Evolutionary conservation across 2,797 vertebrate genomes (phyloP).

Genomic region (Tolypeutes matacus): DNA sequence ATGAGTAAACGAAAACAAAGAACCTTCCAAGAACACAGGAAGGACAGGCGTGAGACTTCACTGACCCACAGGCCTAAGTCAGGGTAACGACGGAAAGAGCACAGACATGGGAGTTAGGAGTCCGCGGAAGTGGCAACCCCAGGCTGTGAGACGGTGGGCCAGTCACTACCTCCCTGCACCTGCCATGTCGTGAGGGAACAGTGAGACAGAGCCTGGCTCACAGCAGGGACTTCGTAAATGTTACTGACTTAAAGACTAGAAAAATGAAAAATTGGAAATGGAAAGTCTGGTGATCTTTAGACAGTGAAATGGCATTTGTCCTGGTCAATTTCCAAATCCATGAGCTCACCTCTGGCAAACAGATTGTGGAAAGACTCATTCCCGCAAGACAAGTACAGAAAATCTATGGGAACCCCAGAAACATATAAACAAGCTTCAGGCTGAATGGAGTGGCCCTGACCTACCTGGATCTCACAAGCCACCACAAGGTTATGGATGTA

Average conservation of each 20-base stretch:
- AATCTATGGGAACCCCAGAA: too few species aligned
- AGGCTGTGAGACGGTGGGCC: fast-evolving
- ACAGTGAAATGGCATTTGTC: background rate
- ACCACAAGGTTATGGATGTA: slow-evolving; percentile 97
- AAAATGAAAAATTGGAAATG: background rate
- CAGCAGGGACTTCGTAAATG: background rate
- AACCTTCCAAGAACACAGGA: too few species aligned
- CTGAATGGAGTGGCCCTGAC: background rate
- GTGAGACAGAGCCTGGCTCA: background rate
- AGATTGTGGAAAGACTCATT: background rate
- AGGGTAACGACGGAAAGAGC: background rate
- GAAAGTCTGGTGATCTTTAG: background rate
- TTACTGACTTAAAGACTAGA: background rate
- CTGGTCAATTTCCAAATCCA: background rate
- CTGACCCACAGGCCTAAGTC: fast-evolving
- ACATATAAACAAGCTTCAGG: background rate
- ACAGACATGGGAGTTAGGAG: background rate
- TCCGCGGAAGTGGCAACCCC: fast-evolving
- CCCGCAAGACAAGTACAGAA: background rate
- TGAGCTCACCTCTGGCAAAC: background rate
- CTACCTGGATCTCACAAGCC: slow-evolving; percentile 99
- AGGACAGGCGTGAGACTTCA: background rate
- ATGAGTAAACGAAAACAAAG: background rate
- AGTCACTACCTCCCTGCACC: background rate
- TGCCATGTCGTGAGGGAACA: too few species aligned